These are phyloP conservation scores for Epinephelus awoara DNA, from an alignment of 2,797 vertebrate species.

Conservation along the genomic window DNA sequence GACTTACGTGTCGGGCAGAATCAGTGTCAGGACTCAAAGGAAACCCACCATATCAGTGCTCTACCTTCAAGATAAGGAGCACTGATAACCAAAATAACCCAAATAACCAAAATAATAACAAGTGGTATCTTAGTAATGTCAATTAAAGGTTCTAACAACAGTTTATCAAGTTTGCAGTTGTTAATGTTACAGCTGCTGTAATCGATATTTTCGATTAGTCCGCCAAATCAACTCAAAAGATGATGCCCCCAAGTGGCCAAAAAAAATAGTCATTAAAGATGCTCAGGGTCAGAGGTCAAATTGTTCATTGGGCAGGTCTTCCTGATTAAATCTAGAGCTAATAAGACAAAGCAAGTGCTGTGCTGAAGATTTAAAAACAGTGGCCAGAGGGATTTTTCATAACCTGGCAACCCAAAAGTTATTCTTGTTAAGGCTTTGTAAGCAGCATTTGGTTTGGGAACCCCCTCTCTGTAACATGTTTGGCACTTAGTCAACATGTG, in stretches of 20 bases:
- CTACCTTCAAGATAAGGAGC: too few relatives aligned
- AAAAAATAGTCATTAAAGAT: background rate
- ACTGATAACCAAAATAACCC: too few relatives aligned
- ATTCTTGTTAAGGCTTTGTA: background rate
- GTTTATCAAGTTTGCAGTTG: background rate
- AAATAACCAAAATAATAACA: too few relatives aligned
- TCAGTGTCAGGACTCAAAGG: slow-evolving; percentile 41
- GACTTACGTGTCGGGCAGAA: slow-evolving; percentile 56
- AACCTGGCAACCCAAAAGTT: background rate
- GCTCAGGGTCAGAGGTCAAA: slow-evolving; percentile 5
- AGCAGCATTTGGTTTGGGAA: too few relatives aligned
- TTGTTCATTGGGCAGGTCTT: background rate
- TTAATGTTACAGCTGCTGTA: background rate
- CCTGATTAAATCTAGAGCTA: background rate
- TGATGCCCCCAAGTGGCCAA: too few relatives aligned
- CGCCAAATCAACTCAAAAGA: background rate
- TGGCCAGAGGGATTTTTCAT: background rate
- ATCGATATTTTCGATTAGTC: background rate
- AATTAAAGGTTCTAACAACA: background rate
- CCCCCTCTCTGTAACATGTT: too few relatives aligned
- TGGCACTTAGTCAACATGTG: too few relatives aligned
- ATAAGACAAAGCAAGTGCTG: background rate
- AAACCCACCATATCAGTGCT: slow-evolving; percentile 1
- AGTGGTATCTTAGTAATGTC: background rate
- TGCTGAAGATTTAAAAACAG: background rate